A percentile compares a stretch with the other conserved stretches of the same genome.
These are phyloP conservation scores for Meriones psammophilus DNA, from an alignment of 2,797 vertebrate species.

Conservation along the genomic window DNA sequence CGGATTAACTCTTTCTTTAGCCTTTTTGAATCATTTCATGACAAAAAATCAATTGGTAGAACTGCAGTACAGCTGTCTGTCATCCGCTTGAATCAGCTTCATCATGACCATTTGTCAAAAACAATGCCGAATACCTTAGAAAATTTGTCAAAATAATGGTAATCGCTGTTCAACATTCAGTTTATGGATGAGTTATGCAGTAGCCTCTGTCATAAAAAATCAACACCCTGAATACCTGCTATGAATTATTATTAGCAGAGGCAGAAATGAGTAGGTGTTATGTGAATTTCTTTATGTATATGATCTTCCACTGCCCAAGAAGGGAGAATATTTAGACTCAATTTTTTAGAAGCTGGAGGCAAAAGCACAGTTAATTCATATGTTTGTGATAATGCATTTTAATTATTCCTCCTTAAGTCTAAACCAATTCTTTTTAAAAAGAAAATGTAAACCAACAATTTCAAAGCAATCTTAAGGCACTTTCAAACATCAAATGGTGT, in stretches of 20 bases:
- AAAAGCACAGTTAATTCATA: neutral
- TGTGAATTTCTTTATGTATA: conserved; percentile 6
- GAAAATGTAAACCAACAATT: neutral
- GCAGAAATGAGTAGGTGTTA: neutral
- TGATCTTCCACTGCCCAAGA: neutral
- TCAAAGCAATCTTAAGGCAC: neutral
- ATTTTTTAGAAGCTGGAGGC: neutral
- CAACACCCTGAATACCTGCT: neutral
- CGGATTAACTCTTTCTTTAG: conserved; percentile 63
- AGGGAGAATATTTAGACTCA: neutral
- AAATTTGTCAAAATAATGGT: conserved; percentile 82
- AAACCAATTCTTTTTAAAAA: neutral
- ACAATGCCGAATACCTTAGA: conserved; percentile 59
- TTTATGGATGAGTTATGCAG: conserved; percentile 65
- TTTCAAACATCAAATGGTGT: conserved; percentile 20
- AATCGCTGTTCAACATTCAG: conserved; percentile 59
- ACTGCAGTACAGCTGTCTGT: conserved; percentile 65
- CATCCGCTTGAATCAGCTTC: conserved; percentile 69
- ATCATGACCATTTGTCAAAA: conserved; percentile 75
- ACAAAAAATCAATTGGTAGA: conserved; percentile 72
- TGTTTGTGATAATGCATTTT: neutral
- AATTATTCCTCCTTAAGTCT: conserved; percentile 1
- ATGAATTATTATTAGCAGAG: conserved; percentile 14
- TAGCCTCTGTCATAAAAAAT: conserved; percentile 44
- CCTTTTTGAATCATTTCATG: conserved; percentile 60